phyloP scores from a whole-genome alignment of 2,888 invertebrate species.

The Galerucella calmariensis region DNA sequence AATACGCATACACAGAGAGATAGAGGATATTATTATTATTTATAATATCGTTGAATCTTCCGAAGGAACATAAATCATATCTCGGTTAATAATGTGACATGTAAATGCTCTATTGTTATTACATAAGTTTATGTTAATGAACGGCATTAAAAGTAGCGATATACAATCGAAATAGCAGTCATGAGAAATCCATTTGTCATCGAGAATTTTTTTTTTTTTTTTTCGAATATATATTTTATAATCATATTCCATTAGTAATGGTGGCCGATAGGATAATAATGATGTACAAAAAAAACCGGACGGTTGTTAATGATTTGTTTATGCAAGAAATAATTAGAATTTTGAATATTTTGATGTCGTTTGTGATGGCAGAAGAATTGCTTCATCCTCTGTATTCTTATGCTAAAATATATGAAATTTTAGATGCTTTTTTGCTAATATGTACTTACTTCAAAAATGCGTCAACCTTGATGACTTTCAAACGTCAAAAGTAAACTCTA shows the following conservation, averaged over 20 bases:
- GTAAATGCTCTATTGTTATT: conserved; percentile 58
- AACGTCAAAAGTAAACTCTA: no score
- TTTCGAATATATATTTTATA: conserved; percentile 35
- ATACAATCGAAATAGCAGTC: conserved; percentile 55
- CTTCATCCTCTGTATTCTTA: no score
- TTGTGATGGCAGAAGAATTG: background rate
- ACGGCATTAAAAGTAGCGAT: conserved; percentile 50
- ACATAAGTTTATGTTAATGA: conserved; percentile 56
- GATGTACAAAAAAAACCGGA: conserved; percentile 25
- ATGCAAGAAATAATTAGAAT: conserved; percentile 25
- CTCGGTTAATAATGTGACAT: conserved; percentile 48
- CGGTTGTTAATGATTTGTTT: conserved; percentile 22
- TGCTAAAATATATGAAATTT: no score
- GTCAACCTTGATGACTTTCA: no score
- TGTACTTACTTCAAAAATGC: no score
- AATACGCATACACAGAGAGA: conserved; percentile 14
- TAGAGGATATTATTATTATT: no score
- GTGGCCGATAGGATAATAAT: conserved; percentile 34
- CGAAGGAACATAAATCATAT: conserved; percentile 55
- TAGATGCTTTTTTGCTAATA: no score
- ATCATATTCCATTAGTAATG: conserved; percentile 45
- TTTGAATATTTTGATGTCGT: conserved; percentile 15
- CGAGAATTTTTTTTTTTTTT: conserved; percentile 40
- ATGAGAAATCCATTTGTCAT: conserved; percentile 55
- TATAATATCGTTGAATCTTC: conserved; percentile 48